A percentile compares a stretch with the other conserved stretches of the same genome.
phyloP scores from a whole-genome alignment of 2,797 vertebrate genomes.

The Neosilurus hyrtlii region DNA sequence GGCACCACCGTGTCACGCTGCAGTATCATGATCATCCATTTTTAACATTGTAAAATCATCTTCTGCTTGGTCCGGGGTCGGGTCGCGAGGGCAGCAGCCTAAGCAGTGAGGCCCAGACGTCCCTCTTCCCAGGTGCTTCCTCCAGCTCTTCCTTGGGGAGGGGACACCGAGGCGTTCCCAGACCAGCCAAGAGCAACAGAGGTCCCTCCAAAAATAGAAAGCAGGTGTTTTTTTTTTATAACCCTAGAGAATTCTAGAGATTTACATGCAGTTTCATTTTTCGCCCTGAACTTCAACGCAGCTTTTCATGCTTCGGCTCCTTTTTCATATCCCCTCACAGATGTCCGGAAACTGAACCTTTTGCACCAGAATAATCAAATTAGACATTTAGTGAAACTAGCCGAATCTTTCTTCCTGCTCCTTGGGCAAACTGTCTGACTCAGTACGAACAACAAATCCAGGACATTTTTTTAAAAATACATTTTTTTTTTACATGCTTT shows the following conservation, averaged over 20 bases:
- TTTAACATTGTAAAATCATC: too few relatives aligned
- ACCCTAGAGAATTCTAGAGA: neutral
- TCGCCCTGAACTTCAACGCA: neutral
- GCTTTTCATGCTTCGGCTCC: constrained; percentile 48
- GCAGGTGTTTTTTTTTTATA: neutral
- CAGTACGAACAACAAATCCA: constrained; percentile 40
- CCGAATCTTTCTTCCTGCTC: neutral
- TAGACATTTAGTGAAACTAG: neutral
- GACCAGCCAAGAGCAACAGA: too few relatives aligned
- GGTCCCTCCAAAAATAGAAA: neutral
- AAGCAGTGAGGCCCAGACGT: too few relatives aligned
- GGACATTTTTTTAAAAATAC: too few relatives aligned
- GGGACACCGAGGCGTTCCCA: too few relatives aligned
- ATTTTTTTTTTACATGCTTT: neutral
- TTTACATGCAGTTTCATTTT: constrained; percentile 29
- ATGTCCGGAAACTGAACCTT: neutral
- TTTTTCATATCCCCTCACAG: constrained; percentile 44
- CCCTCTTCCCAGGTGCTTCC: too few relatives aligned
- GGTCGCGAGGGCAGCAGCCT: too few relatives aligned
- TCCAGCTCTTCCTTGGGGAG: too few relatives aligned
- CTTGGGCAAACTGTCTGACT: constrained; percentile 46
- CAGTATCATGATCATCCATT: too few relatives aligned
- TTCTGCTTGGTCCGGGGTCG: too few relatives aligned
- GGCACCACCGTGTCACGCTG: too few relatives aligned
- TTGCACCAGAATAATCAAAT: neutral